Percentiles rank a stretch among this genome's conserved stretches.
These are phyloP conservation scores for Hypotaenidia philippensis DNA, from an alignment of 2,797 vertebrate genomes.

Conservation along the genomic window DNA sequence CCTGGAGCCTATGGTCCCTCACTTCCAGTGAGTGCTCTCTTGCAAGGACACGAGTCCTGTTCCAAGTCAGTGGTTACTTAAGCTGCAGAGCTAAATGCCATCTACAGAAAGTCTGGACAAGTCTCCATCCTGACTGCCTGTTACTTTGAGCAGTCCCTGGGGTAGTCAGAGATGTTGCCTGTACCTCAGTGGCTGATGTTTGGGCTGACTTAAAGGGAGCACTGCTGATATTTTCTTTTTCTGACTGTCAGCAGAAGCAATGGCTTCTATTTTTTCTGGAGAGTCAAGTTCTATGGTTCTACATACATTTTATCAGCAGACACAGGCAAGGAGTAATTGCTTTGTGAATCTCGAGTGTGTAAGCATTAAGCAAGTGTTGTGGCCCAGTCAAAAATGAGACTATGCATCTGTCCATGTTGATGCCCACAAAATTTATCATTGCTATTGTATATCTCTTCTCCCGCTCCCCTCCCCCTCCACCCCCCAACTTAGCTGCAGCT, in stretches of 20 bases:
- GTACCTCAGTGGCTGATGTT: accelerated
- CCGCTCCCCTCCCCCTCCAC: accelerated
- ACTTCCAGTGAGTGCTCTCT: not conserved
- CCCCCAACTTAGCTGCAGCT: not conserved
- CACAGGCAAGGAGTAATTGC: not conserved
- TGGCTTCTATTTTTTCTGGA: not conserved
- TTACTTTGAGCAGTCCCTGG: not conserved
- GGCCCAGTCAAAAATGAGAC: not conserved
- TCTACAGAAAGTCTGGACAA: not conserved
- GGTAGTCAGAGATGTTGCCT: not conserved
- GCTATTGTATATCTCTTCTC: not conserved
- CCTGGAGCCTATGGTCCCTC: accelerated
- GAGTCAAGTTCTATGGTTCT: not conserved
- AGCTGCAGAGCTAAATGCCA: not conserved
- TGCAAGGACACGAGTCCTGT: not conserved
- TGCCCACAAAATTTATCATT: not conserved
- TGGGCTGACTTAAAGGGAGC: not conserved
- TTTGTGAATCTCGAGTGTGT: not conserved
- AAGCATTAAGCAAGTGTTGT: not conserved
- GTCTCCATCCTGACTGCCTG: not conserved
- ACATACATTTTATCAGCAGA: not conserved
- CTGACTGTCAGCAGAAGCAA: not conserved
- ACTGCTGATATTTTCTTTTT: not conserved
- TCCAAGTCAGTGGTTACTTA: not conserved
- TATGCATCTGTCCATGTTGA: not conserved